Conservation (phyloP, 1,140 invertebrate genomes). For the Cryptotermes secundus region DNA sequence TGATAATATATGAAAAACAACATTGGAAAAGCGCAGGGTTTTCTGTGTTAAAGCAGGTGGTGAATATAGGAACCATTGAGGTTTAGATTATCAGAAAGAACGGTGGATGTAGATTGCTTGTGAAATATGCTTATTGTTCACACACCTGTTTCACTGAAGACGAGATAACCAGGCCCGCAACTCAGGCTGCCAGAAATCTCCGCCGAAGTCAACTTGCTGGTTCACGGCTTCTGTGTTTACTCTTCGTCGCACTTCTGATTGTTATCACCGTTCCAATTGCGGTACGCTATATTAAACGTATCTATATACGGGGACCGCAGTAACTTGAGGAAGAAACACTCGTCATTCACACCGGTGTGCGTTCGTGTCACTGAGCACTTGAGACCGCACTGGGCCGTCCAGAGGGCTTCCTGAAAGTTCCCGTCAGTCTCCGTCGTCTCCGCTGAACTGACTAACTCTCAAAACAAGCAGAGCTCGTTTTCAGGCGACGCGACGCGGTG, state of each 20-base stretch:
- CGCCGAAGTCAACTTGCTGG: background rate
- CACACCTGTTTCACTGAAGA: background rate
- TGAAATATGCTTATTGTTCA: background rate
- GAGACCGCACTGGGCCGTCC: background rate
- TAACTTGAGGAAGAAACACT: background rate
- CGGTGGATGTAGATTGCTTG: no score
- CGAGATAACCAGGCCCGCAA: background rate
- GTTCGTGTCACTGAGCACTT: background rate
- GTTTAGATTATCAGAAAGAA: no score
- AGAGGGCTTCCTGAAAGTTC: background rate
- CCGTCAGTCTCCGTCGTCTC: background rate
- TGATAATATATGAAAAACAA: no score
- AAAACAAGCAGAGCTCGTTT: background rate
- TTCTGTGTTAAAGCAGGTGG: no score
- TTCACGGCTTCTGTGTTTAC: background rate
- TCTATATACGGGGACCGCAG: background rate
- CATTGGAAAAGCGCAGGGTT: no score
- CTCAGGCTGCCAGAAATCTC: background rate
- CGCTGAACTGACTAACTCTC: background rate
- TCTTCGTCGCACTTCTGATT: background rate
- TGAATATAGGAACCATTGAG: no score
- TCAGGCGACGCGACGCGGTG: background rate
- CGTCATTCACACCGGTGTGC: background rate
- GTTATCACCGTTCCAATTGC: background rate
- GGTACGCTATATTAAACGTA: background rate